A percentile compares a stretch with the other conserved stretches of the same genome.
These are phyloP conservation scores for Sclerodermus sp. DNA, from an alignment of 2,888 invertebrate species.

Conservation along the genomic window DNA sequence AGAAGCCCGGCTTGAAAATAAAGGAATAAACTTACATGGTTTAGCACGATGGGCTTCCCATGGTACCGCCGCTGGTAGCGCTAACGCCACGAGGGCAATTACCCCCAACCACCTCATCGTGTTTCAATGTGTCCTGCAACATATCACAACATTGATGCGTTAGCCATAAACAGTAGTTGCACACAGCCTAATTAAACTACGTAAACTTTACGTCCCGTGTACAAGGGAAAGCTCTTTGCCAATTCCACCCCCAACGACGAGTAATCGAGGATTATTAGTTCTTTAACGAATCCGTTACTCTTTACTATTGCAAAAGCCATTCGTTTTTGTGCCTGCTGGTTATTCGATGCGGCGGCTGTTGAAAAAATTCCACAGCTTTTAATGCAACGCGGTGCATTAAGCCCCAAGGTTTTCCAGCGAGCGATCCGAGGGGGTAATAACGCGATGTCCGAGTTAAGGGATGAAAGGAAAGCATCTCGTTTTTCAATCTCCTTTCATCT, in stretches of 20 bases:
- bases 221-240: neutral
- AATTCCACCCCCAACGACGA: neutral
- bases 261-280: neutral
- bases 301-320: neutral
- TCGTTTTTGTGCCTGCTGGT: neutral
- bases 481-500: too few relatives aligned
- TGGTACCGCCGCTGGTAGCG: conserved; percentile 42
- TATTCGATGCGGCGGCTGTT: too few relatives aligned
- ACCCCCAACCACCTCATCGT: conserved; percentile 45
- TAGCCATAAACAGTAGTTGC: neutral
- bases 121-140: conserved; percentile 3
- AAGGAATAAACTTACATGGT: conserved; percentile 33
- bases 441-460: too few relatives aligned
- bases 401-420: too few relatives aligned
- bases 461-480: too few relatives aligned
- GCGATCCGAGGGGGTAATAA: too few relatives aligned
- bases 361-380: too few relatives aligned
- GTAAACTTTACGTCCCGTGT: neutral
- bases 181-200: neutral
- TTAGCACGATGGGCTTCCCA: conserved; percentile 45
- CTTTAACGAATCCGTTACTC: too few relatives aligned
- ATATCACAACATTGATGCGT: neutral
- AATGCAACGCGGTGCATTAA: too few relatives aligned
- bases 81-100: conserved; percentile 38
- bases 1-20: too few relatives aligned